Evolutionary conservation across 2,113 vertebrate genomes (phyloP), one percentile per base, ranked within the genome.

Genomic region (Puntigrus tetrazona): DNA sequence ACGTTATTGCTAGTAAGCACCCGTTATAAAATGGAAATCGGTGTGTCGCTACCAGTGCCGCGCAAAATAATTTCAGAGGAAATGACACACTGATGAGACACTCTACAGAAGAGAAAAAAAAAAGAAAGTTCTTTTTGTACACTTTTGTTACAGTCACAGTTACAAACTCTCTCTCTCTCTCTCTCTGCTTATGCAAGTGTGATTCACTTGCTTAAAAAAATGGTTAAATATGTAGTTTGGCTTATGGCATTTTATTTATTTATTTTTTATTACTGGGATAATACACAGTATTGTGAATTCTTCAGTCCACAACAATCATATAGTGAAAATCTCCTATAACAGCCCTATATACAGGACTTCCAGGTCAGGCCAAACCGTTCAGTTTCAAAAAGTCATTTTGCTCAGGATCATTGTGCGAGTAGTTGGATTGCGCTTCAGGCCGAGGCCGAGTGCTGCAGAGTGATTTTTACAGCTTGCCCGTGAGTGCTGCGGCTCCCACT

Each of bases 401-500:
- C 63, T 67, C 16, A 13, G 29, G 74, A 29, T 69, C 65, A 22
- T 69, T 7, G 4, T 69, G 29, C 41, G 14, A 52, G 22, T 10
- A 78, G 31, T 2, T 55, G 50, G 43, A 27, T 57, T n/a, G 52
- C 25, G 34, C 45, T 34, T 78, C 77, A 79, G 57, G 14, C 36
- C 61, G 36, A 41, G 34, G 27, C 25, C 7, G 14, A 63, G 29
- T 79, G 57, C 55, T 25, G 57, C 57, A 78, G 52, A 38, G 18
- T 6, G 55, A 50, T 75, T 59, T n/a, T 79, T 65, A 69, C 63
- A 70, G 45, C 59, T 57, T 55, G 31, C 20, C 45, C 2, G 73
- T 75, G 73, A 70, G 25, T 50, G 45, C 73, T 50, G 76, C 25
- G 25, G 50, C 38, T 78, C 22, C 50, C 55, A 57, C 76, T 73